phyloP scores from a whole-genome alignment of 2,113 vertebrate species.

The Myotis brandtii region DNA sequence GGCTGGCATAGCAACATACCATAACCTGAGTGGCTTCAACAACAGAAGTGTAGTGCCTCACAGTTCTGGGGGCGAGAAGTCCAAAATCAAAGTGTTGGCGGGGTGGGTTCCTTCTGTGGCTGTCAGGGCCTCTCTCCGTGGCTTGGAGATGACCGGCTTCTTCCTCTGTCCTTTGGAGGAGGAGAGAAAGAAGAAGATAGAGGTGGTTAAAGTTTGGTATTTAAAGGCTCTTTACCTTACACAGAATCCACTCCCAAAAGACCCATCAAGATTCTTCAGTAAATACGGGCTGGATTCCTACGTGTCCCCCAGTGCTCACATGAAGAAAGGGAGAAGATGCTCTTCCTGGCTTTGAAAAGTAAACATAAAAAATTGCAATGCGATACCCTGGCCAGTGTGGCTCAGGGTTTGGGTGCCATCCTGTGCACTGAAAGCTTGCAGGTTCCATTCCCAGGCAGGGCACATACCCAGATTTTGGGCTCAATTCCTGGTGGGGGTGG shows the following conservation, averaged over 20 bases:
- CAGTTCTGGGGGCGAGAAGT: background rate
- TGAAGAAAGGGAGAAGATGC: background rate
- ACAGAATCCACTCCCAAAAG: background rate
- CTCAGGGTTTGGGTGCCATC: too few relatives aligned
- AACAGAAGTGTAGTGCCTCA: background rate
- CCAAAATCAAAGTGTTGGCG: background rate
- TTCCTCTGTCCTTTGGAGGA: background rate
- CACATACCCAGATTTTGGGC: too few relatives aligned
- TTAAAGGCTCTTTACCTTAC: background rate
- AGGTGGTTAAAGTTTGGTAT: background rate
- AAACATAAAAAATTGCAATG: background rate
- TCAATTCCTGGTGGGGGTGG: too few relatives aligned
- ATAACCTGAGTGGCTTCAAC: background rate
- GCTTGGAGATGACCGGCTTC: background rate
- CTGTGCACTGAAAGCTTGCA: too few relatives aligned
- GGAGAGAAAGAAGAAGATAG: too few relatives aligned
- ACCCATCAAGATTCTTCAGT: background rate
- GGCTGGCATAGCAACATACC: background rate
- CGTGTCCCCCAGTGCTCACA: rapidly evolving
- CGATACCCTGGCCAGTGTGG: too few relatives aligned
- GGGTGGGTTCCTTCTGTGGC: background rate
- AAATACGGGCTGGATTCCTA: background rate
- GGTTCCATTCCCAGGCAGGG: too few relatives aligned
- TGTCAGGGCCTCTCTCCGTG: background rate
- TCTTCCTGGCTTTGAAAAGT: background rate